Evolutionary conservation across 2,113 vertebrate species (phyloP).

Genomic region (Ailuropoda melanoleuca): DNA sequence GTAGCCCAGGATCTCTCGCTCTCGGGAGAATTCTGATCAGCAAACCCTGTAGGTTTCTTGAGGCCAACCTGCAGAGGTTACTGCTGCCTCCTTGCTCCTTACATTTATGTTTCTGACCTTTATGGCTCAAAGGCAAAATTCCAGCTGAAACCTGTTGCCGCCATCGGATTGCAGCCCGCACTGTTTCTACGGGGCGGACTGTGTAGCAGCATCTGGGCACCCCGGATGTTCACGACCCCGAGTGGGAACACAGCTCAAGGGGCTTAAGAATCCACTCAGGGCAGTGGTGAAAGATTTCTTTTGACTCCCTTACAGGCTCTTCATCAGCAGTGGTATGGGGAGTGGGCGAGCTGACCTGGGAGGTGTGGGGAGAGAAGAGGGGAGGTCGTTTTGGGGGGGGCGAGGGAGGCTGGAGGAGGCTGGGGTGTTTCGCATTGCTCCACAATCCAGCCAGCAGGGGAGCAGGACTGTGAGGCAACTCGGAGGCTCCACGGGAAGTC

Average conservation of each 20-base stretch:
- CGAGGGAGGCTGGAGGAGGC: neutral
- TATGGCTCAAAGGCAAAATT: slow-evolving; percentile 18
- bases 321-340: neutral
- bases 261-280: neutral
- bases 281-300: neutral
- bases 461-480: slow-evolving; percentile 41
- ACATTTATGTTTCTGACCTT: slow-evolving; percentile 23
- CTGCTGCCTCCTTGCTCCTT: neutral
- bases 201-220: neutral
- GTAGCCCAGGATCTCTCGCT: neutral
- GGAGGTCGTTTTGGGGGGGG: neutral
- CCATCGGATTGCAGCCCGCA: neutral
- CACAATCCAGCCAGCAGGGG: slow-evolving; percentile 70
- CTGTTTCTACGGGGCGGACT: neutral
- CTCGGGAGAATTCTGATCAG: neutral
- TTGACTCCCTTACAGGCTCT: neutral
- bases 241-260: neutral
- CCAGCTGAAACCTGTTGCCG: neutral
- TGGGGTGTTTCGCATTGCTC: slow-evolving; percentile 32
- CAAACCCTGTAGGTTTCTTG: neutral
- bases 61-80: neutral
- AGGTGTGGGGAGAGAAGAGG: neutral
- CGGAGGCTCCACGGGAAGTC: slow-evolving; percentile 54
- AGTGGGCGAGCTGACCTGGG: slow-evolving; percentile 30
- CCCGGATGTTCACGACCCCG: neutral